Percentiles rank a stretch among this genome's conserved stretches.
Conservation (phyloP, 2,113 vertebrate genomes). For the Cyprinodon tularosa region DNA sequence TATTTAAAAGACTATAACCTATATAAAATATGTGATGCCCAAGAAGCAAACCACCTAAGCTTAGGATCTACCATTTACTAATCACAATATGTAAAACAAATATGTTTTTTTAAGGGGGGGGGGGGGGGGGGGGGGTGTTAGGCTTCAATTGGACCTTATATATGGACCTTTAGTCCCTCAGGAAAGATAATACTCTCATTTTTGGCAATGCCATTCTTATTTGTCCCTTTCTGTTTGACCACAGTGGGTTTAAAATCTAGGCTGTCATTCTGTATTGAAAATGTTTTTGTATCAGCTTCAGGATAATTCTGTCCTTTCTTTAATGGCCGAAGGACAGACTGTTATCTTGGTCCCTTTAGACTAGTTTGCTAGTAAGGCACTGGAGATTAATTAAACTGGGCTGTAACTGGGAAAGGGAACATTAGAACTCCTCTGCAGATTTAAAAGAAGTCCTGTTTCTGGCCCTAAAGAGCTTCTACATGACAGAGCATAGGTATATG, state of each 20-base stretch:
- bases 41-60: neutral
- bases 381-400: neutral
- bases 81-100: neutral
- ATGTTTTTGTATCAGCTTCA: neutral
- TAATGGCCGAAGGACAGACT: neutral
- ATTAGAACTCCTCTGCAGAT: neutral
- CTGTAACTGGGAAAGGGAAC: neutral
- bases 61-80: neutral
- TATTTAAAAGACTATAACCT: neutral
- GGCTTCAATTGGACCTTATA: neutral
- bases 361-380: neutral
- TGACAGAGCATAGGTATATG: neutral
- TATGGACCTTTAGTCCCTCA: neutral
- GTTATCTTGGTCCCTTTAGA: neutral
- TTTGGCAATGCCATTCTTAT: neutral
- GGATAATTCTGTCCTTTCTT: neutral
- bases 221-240: neutral
- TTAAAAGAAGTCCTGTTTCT: neutral
- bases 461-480: fast-evolving
- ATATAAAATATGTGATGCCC: neutral
- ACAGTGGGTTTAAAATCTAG: no score
- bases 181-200: neutral
- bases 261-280: no score
- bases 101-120: no score
- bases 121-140: no score